These are phyloP conservation scores for Danaus plexippus DNA, from an alignment of 1,140 invertebrate genomes.

Conservation along the genomic window DNA sequence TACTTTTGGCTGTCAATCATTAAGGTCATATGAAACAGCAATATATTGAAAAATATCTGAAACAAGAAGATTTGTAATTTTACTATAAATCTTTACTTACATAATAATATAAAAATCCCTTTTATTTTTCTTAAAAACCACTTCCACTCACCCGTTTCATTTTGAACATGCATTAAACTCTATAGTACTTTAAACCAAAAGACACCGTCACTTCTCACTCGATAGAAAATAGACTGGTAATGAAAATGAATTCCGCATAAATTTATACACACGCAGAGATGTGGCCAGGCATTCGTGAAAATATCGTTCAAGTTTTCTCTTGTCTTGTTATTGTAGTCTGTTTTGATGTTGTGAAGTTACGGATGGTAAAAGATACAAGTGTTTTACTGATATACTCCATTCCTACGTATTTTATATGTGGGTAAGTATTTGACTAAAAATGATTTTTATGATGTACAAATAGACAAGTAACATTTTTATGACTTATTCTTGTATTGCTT, in stretches of 20 bases:
- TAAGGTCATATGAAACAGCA: constrained; percentile 28
- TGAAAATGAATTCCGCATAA: constrained; percentile 70
- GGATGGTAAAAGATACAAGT: not conserved
- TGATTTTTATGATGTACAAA: no score
- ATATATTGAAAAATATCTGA: constrained; percentile 44
- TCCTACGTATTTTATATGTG: no score
- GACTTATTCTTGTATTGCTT: no score
- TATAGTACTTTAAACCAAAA: constrained; percentile 21
- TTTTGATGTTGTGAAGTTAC: constrained; percentile 1
- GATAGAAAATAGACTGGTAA: constrained; percentile 61
- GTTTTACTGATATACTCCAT: no score
- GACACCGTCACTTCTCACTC: constrained; percentile 49
- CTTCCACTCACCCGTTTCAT: constrained; percentile 65
- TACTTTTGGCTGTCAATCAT: constrained; percentile 28
- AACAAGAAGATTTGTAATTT: constrained; percentile 27
- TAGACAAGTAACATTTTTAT: no score
- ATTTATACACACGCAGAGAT: constrained; percentile 64
- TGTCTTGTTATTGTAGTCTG: constrained; percentile 9
- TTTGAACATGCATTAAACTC: constrained; percentile 44
- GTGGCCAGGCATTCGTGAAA: constrained; percentile 67
- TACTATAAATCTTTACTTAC: constrained; percentile 25
- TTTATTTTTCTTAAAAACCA: constrained; percentile 25
- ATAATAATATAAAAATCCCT: constrained; percentile 26
- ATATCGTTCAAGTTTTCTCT: constrained; percentile 57
- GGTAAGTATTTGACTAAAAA: no score